phyloP scores from a whole-genome alignment of 2,113 vertebrate species.

The Egretta garzetta region DNA sequence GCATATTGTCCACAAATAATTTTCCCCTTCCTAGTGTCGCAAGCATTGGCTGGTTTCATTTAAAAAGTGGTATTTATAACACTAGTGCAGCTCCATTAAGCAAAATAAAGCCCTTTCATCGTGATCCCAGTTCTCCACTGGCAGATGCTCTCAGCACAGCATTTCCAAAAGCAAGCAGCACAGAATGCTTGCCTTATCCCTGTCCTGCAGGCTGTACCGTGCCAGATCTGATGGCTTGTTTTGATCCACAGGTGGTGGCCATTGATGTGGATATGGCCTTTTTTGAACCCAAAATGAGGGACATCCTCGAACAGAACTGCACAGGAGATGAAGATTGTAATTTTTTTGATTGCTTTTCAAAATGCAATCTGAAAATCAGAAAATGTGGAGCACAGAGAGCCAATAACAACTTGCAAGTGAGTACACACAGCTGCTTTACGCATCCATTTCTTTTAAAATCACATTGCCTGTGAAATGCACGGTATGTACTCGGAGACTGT shows the following conservation, averaged over 20 bases:
- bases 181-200: neutral
- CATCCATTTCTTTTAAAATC: constrained; percentile 11
- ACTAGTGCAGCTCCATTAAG: neutral
- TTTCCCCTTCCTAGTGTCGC: neutral
- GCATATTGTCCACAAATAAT: neutral
- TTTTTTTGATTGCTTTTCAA: constrained; percentile 97
- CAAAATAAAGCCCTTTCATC: neutral
- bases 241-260: constrained; percentile 87
- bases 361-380: constrained; percentile 79
- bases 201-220: accelerated
- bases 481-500: neutral
- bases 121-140: neutral
- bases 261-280: constrained; percentile 99
- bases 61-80: neutral
- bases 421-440: constrained; percentile 34
- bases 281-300: constrained; percentile 97
- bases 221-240: neutral
- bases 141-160: neutral
- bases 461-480: neutral
- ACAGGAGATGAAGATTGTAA: constrained; percentile 91
- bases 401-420: constrained; percentile 95
- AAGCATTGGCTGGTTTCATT: neutral
- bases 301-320: constrained; percentile 96
- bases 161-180: neutral
- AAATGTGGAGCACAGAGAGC: constrained; percentile 84